phyloP scores from a whole-genome alignment of 2,888 invertebrate genomes.

The Mechanitis messenoides region DNA sequence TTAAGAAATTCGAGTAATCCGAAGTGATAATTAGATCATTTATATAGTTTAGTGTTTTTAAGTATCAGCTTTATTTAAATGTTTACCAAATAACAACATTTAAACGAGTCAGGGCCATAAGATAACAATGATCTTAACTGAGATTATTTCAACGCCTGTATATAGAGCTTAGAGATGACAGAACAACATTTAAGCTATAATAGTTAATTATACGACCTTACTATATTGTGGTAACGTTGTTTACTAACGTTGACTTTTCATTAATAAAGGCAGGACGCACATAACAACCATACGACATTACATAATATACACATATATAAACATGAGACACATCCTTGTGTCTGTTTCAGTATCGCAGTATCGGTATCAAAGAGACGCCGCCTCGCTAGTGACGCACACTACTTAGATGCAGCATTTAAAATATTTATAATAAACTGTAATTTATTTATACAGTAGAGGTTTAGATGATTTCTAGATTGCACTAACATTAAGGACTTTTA shows the following conservation, averaged over 20 bases:
- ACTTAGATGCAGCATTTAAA: background rate
- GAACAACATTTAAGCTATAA: too few species aligned
- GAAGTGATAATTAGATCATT: slow-evolving; percentile 65
- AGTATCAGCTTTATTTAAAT: background rate
- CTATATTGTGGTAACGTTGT: too few species aligned
- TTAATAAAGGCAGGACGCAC: background rate
- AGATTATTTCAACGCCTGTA: too few species aligned
- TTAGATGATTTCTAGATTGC: too few species aligned
- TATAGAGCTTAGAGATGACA: too few species aligned
- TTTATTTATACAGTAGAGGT: background rate
- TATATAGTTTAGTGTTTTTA: slow-evolving; percentile 39
- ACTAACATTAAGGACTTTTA: too few species aligned
- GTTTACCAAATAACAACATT: too few species aligned
- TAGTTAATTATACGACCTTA: too few species aligned
- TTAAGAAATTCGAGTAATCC: slow-evolving; percentile 58
- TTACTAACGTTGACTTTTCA: background rate
- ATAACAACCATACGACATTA: too few species aligned
- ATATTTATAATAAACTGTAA: background rate
- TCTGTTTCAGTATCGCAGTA: slow-evolving; percentile 14
- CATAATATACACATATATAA: background rate
- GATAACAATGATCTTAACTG: too few species aligned
- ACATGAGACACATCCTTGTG: slow-evolving; percentile 11
- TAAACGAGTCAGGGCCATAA: too few species aligned
- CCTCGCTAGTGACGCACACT: slow-evolving; percentile 1
- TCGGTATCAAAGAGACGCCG: slow-evolving; percentile 20